Base-by-base conservation (phyloP, 2,888 invertebrate genomes). In the Elmis aenea region DNA sequence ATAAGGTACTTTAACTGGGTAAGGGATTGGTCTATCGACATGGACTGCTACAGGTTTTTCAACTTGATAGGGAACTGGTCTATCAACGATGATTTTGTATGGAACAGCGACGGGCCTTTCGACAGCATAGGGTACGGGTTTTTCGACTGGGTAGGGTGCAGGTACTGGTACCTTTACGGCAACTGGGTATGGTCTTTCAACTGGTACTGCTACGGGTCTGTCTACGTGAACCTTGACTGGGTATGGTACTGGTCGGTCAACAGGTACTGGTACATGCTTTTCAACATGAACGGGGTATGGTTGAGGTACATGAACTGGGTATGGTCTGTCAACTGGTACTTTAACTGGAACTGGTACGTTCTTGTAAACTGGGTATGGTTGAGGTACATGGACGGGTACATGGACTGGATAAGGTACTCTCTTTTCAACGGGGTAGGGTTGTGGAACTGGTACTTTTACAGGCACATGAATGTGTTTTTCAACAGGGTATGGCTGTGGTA, bases 401-500 rank as follows among this genome's bases (percentile, higher is more conserved):
- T 84, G 84, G 4, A 83, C 83, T 47, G 83, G 82, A 59, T 77
- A 77, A 57, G 81, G 83, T 56, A 83, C 77, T 62, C 71, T 81
- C 70, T 83, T 83, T 64, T 83, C 83, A 51, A 83, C 83, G 57
- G 85, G 85, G 71, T 85, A 85, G 53, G 84, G 84, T 53, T 77
- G 76, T 51, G 85, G 84, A 26, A 84, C 83, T 42, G 73, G 80
- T 27, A 84, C 82, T 71, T 83, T 82, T 9, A 87, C 83, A 53
- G 84, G 85, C 62, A 78, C 76, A 18, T 79, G 86, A 8, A 85
- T 66, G 61, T 79, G 78, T 65, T 84, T 85, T 66, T 83, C 83
- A 10, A 86, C 85, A 46, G 85, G 85, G 69, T 85, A 85, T 51
- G 86, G 85, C 56, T 84, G 83, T 40, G 85, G 84, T 35, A 85